Conservation (phyloP, 1,140 invertebrate genomes). For the Contarinia nasturtii region DNA sequence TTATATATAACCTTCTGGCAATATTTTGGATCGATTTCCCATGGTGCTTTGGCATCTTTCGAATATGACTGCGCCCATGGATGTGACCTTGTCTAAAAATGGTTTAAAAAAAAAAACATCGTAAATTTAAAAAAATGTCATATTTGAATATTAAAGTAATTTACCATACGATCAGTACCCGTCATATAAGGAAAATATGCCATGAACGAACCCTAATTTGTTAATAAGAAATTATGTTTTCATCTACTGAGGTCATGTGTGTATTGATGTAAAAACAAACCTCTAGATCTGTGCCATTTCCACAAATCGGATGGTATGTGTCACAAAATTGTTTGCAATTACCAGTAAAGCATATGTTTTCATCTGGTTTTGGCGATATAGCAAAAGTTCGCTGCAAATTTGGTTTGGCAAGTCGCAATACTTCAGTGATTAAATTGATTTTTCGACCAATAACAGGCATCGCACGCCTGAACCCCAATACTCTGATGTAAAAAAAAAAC, state of each 20-base stretch:
- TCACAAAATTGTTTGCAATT: not conserved
- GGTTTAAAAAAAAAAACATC: too few relatives aligned
- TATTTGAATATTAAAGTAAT: too few relatives aligned
- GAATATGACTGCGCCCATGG: not conserved
- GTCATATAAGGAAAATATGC: too few relatives aligned
- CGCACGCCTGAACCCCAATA: conserved; percentile 62
- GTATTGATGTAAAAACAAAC: too few relatives aligned
- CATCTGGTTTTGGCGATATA: conserved; percentile 39
- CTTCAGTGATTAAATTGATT: conserved; percentile 73
- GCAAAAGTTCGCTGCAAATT: conserved; percentile 80
- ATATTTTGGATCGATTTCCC: not conserved
- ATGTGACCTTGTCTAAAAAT: not conserved
- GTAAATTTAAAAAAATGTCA: too few relatives aligned
- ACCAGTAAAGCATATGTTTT: not conserved
- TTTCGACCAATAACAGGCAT: conserved; percentile 76
- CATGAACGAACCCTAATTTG: not conserved
- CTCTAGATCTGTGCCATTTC: not conserved
- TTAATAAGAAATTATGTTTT: not conserved
- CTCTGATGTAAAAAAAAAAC: conserved; percentile 27
- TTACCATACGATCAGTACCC: too few relatives aligned
- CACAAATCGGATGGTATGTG: not conserved
- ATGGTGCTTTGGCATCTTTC: not conserved
- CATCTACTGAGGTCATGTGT: too few relatives aligned
- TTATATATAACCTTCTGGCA: too few relatives aligned
- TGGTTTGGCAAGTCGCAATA: conserved; percentile 65